Base-by-base conservation (phyloP, 2,888 invertebrate species). In the Orthosia gracilis region DNA sequence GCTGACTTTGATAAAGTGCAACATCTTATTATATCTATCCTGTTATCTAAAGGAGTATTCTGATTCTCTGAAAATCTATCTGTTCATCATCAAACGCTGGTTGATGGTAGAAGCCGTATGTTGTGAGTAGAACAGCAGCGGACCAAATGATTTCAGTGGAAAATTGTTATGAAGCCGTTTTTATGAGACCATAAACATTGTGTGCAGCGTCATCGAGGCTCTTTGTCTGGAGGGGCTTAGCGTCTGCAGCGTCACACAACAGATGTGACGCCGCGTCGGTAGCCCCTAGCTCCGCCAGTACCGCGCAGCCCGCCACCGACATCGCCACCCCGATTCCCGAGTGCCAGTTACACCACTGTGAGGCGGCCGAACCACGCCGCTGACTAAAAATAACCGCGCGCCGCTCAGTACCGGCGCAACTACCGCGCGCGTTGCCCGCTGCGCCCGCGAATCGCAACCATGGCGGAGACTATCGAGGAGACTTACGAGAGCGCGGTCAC, bases 381-480 rank as follows among this genome's bases (percentile, higher is more conserved):
- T 89, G 90, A 91, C 96, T 96, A 96, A 94, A 96, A 96, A 96
- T 96, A 96, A 94, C 94, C 92, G 89, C 89, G 92, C 90, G 89
- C 87, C 89, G 90, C 85, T 94, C 96, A 96, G 95, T 96, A 96
- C 95, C 94, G 95, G 94, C 95, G 95, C 89, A 94, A 92, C 94
- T 89, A 86, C 89, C 94, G 95, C 94, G 95, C 96, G 96, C 93
- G 96, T 92, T 92, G 94, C 95, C 90, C 96, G 94, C 93, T 92
- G 94, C 94, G 93, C 91, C 92, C 96, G 95, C 95, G 95, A 91
- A 85, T 91, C 92, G 92, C 93, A 93, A 92, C 93, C 95, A 97
- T 97, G 97, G 97, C 97, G 97, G 97, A 97, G 94, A 97, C 97
- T 89, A 97, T 97, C 92, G 97, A 97, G 95, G 97, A 97, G 94